Evolutionary conservation across 2,113 vertebrate species (phyloP).

Genomic region (Semnopithecus entellus): DNA sequence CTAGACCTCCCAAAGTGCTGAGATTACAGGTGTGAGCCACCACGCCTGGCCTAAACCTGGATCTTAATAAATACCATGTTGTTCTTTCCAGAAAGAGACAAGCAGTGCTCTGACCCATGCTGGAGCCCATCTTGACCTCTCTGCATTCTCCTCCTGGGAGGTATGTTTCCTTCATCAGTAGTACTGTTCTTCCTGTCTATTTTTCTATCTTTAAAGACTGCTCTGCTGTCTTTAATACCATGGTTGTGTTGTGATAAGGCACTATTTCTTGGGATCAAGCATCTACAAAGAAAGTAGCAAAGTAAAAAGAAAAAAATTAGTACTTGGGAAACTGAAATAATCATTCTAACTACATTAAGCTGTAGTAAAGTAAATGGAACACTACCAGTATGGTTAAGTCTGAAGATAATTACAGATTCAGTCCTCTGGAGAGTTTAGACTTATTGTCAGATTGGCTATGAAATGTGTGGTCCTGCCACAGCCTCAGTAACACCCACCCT

Average conservation of each 20-base stretch:
- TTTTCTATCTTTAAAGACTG: background rate
- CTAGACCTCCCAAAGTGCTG: too few species aligned
- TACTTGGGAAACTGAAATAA: background rate
- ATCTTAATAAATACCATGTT: constrained; percentile 1
- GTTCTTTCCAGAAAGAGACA: constrained; percentile 92
- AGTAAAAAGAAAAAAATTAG: background rate
- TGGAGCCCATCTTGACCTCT: constrained; percentile 98
- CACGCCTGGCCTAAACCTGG: background rate
- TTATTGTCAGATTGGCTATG: background rate
- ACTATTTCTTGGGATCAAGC: background rate
- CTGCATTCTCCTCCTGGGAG: constrained; percentile 99
- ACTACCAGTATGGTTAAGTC: background rate
- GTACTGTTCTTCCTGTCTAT: background rate
- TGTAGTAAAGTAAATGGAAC: background rate
- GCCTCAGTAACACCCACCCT: background rate
- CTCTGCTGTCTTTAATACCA: background rate
- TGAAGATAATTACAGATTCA: background rate
- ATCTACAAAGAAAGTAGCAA: background rate
- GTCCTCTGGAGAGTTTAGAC: background rate
- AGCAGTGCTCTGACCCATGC: constrained; percentile 97
- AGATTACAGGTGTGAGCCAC: too few species aligned
- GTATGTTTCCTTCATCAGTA: constrained; percentile 77
- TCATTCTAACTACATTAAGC: background rate
- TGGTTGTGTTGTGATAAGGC: background rate
- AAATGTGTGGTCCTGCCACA: background rate